Evolutionary conservation across 2,888 invertebrate species (phyloP), one percentile per base, ranked within the genome.

Genomic region (Piscicola geometra): DNA sequence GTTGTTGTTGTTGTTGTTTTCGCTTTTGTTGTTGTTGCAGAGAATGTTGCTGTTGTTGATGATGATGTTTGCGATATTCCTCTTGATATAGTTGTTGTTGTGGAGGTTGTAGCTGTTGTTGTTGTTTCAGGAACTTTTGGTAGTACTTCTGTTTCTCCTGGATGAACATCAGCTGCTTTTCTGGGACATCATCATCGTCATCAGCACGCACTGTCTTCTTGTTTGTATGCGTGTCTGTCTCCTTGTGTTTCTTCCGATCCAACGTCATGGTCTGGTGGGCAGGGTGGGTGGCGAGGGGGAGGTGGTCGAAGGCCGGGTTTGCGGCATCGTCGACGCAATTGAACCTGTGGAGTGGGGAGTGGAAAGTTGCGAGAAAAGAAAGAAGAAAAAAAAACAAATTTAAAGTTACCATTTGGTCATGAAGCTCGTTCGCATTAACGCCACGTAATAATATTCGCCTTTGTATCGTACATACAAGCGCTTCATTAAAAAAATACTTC

Each of bases 1-100:
- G 71, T 25, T 52, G 71, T 33, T 71, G 77, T 28, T 64, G 67
- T 50, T 56, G 75, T 47, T 70, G 75, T 73, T 76, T 72, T 5
- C 21, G 64, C 12, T 64, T 12, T 64, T 64, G n/a, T 9, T 67
- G 28, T 35, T 67, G 67, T 1, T 60, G 64, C 33, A 33, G 73
- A 25, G 64, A 35, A 0, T 56, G 60, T 47, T 70, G 70, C 47
- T 70, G 5, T 25, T 73, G 73, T 33, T 71, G 71, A 33, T 47
- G 36, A n/a, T n/a, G n/a, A n/a, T n/a, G n/a, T n/a, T n/a, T n/a
- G n/a, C 21, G 64, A 15, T 64, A 25, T 64, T 64, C 9, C 15
- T 67, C 2, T 35, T 67, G 67, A 0, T 60, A 36, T 21, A 33
- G 73, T 33, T 60, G 33, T 1, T 56, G 60, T 47, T 70, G 70